Base-by-base conservation (phyloP, 2,113 vertebrate genomes). In the Ciconia maguari region DNA sequence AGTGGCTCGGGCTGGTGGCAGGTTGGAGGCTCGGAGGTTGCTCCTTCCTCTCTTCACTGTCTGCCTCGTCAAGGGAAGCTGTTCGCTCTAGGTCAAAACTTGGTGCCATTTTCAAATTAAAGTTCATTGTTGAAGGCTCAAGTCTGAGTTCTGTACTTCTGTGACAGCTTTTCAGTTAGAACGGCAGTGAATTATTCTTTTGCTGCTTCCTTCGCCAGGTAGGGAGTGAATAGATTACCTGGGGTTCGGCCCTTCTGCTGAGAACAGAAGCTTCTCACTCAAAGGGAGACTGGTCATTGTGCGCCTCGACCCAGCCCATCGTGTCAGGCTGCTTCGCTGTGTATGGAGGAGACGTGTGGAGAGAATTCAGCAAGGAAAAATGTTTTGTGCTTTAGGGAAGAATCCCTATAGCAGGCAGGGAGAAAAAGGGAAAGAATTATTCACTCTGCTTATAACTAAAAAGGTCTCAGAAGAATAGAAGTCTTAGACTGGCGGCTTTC, bases 391-490 rank as follows among this genome's bases (percentile, higher is more conserved):
- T 94, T 94, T 48, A 87, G 74, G 79, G 87, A 95, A 78, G 83
- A 93, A 92, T 77, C 36, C 83, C 42, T 91, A 16, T 75, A 78
- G 89, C 89, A 88, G 71, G n/a, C 89, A 82, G 58, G 61, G 52
- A 83, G 55, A 68, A 92, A 77, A 83, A 70, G 83, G 61, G 69
- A 87, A 87, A 83, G 83, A 91, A 89, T 92, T 93, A 93, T 94
- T 97, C 92, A 42, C 77, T 82, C 46, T 62, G 55, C 90, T 92
- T 97, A 26, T 83, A 93, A 79, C 82, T 83, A 26, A 58, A 86
- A 93, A 88, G 49, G 83, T 94, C 96, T 96, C 87, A 2, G 66
- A 94, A 94, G 96, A 96, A 84, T 71, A 93, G 80, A 93, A 93
- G 70, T 70, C 78, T 93, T 94, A 96, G 68, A 13, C 76, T 74